These are phyloP conservation scores for Aphaenogaster rudis DNA, from an alignment of 1,140 invertebrate genomes.

Conservation along the genomic window DNA sequence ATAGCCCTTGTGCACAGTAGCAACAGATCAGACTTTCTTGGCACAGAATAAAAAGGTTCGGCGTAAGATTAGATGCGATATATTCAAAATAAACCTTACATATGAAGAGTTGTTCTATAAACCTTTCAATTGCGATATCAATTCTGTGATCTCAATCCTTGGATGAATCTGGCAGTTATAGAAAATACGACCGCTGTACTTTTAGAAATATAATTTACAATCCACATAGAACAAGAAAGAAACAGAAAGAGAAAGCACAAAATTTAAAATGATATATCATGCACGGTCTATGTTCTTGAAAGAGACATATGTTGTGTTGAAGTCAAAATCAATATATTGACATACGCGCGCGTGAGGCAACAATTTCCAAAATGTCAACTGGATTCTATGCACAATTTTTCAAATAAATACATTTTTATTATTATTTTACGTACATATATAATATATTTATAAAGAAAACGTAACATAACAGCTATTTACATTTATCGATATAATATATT, in stretches of 20 bases:
- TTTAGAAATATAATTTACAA: constrained; percentile 21
- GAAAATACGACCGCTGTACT: not conserved
- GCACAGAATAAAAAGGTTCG: not conserved
- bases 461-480: too few species aligned
- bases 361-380: constrained; percentile 12
- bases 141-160: not conserved
- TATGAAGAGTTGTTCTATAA: not conserved
- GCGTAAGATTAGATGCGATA: constrained; percentile 15
- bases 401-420: not conserved
- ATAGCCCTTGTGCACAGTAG: not conserved
- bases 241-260: not conserved
- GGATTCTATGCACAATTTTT: not conserved
- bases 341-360: not conserved
- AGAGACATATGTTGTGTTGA: constrained; percentile 8
- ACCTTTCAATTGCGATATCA: not conserved
- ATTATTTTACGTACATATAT: not conserved
- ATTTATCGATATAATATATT: not conserved
- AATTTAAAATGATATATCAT: constrained; percentile 23
- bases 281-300: constrained; percentile 8
- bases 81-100: constrained; percentile 7
- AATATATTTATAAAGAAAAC: not conserved
- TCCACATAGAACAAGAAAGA: not conserved
- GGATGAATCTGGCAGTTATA: not conserved
- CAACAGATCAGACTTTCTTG: constrained; percentile 16
- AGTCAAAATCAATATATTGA: constrained; percentile 21